Base-by-base conservation (phyloP, 2,888 invertebrate species). In the Teleiodes luculella region DNA sequence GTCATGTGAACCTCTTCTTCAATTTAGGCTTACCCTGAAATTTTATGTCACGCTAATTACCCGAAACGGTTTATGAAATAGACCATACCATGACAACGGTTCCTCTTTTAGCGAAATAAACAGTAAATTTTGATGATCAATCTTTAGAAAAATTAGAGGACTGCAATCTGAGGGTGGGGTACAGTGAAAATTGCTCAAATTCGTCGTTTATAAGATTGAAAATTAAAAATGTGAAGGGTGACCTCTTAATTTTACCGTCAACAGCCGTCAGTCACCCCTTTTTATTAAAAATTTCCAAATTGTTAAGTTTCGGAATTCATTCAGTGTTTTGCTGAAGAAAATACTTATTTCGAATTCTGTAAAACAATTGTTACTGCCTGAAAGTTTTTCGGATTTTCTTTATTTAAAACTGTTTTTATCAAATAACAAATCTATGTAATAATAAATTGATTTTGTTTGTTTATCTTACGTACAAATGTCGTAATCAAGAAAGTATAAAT, bases 111-210 rank as follows among this genome's bases (percentile, higher is more conserved):
- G 69, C 71, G 71, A 58, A 77, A 74, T 72, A 82, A 80, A 80
- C 79, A 82, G 74, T 71, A 73, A 78, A 83, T 78, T 80, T 75
- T 71, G 78, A 83, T 80, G 80, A 83, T 78, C 78, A 83, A 78
- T 81, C 80, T 78, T 82, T 82, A 77, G 76, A 81, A 79, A 76
- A 82, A 82, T 78, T 73, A 71, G 70, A 78, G 70, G 75, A 76
- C 71, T 83, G 80, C 76, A 72, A 66, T 70, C 47, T 50, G 46
- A 65, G 61, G 59, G 58, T 24, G 3, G 66, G 65, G 65, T 59
- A 60, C 59, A 61, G 69, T 67, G 64, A 11, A 72, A 69, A 67
- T 74, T 70, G 68, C 68, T 58, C 62, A 72, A 71, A 62, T 63
- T 57, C 39, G 37, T 48, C 61, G 60, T 70, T 68, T 63, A 59